These are phyloP conservation scores for Penelope pileata DNA, from an alignment of 2,113 vertebrate genomes.

Conservation along the genomic window DNA sequence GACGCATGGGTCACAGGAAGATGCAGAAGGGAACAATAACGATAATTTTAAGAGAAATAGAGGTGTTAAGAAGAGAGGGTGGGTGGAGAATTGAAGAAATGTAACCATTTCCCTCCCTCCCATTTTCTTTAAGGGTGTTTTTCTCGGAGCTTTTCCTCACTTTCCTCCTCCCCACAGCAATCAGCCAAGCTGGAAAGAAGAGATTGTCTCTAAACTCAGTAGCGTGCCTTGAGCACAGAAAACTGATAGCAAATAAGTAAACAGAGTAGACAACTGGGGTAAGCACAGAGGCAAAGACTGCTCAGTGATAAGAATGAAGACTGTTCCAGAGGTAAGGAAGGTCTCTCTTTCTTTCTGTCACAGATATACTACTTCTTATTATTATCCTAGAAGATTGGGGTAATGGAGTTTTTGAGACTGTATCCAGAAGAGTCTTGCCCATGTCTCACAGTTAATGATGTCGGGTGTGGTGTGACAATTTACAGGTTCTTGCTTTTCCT, in stretches of 20 bases:
- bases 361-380: not conserved
- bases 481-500: not conserved
- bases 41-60: not conserved
- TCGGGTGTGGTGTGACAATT: not conserved
- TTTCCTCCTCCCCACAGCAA: constrained; percentile 30
- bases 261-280: not conserved
- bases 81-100: not conserved
- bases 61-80: not conserved
- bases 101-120: not conserved
- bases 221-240: not conserved
- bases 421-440: not conserved
- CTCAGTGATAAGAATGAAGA: constrained; percentile 14
- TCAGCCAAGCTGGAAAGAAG: constrained; percentile 35
- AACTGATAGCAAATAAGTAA: constrained; percentile 24
- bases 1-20: not conserved
- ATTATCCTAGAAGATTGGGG: not conserved
- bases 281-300: not conserved
- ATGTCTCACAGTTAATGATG: not conserved
- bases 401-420: not conserved
- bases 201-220: constrained; percentile 19
- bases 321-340: constrained; percentile 55
- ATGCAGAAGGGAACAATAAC: not conserved
- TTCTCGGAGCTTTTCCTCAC: not conserved
- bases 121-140: constrained; percentile 16
- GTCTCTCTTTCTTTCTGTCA: not conserved